Percentiles rank a stretch among this genome's conserved stretches.
Evolutionary conservation across 2,888 invertebrate genomes (phyloP).

Genomic region (Phengaris arion): DNA sequence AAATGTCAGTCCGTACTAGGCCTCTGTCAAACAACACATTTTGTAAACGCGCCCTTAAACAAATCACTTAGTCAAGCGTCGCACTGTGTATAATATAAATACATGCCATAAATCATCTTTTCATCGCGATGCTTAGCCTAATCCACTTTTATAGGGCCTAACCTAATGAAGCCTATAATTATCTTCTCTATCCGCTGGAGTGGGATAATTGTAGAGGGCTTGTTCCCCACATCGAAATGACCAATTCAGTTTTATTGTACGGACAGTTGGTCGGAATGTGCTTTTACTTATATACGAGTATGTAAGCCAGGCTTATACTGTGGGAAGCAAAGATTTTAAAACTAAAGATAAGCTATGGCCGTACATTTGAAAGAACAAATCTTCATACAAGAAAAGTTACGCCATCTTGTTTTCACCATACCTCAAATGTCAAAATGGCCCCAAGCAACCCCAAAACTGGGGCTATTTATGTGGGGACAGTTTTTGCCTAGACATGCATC

Average conservation of each 20-base stretch:
- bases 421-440: no score
- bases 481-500: no score
- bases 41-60: no score
- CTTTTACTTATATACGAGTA: neutral
- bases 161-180: conserved; percentile 9
- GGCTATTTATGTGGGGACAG: no score
- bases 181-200: conserved; percentile 1
- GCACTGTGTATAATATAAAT: neutral
- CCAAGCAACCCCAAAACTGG: no score
- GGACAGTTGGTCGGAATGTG: neutral
- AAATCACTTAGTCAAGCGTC: neutral
- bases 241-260: conserved; percentile 3
- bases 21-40: no score
- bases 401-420: no score
- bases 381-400: no score
- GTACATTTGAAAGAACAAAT: no score
- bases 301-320: neutral
- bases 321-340: no score
- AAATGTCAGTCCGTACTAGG: no score
- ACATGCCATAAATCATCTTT: neutral
- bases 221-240: neutral
- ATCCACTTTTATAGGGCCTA: conserved; percentile 7
- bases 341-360: no score
- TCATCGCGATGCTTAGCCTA: neutral
- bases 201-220: neutral